A percentile compares a stretch with the other conserved stretches of the same genome.
phyloP scores from a whole-genome alignment of 2,888 invertebrate species.

The Erynnis tages region DNA sequence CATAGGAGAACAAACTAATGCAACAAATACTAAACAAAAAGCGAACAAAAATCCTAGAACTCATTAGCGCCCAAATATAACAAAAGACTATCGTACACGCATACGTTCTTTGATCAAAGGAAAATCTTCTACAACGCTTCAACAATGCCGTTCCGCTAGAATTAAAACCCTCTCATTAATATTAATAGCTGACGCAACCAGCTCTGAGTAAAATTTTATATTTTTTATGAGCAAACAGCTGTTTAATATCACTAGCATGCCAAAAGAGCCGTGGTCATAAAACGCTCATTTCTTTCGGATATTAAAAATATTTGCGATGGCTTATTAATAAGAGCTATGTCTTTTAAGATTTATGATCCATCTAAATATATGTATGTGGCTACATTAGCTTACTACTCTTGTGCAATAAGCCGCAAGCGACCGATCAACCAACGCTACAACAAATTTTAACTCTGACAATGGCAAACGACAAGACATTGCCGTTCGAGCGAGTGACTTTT shows the following conservation, averaged over 20 bases:
- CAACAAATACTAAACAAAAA: no score
- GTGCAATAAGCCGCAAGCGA: no score
- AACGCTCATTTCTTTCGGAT: not conserved
- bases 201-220: conserved; percentile 14
- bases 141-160: conserved; percentile 24
- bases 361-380: no score
- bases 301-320: conserved; percentile 7
- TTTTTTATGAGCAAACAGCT: conserved; percentile 16
- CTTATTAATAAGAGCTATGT: not conserved
- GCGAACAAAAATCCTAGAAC: not conserved
- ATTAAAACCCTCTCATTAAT: conserved; percentile 31
- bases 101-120: conserved; percentile 24
- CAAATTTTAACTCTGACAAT: no score
- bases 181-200: conserved; percentile 30
- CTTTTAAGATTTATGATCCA: not conserved
- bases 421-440: no score
- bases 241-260: conserved; percentile 7
- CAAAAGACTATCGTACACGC: conserved; percentile 12
- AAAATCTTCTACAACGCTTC: conserved; percentile 24
- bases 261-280: not conserved
- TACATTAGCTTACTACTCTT: no score
- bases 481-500: no score
- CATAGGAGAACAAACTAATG: no score
- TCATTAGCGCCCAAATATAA: conserved; percentile 10
- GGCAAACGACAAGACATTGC: no score